Evolutionary conservation across 2,113 vertebrate species (phyloP), one percentile per base, ranked within the genome.

Genomic region (Silurus asotus): DNA sequence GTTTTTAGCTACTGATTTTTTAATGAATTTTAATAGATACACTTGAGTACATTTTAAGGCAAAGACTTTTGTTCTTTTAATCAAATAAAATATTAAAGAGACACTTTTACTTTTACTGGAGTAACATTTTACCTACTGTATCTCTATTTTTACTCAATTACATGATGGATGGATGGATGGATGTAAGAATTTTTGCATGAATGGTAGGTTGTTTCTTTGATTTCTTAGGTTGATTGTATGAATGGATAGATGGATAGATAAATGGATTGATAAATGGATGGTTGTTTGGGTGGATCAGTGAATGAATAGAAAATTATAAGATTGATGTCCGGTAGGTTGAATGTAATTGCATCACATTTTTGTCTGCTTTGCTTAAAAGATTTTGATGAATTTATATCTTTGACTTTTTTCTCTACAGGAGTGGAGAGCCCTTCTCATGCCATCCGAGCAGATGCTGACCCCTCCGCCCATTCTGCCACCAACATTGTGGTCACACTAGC

Each of bases 381-480:
- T 37, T 23, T 0, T 59, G 23, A 61, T 61, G 14, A 8, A 23
- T 59, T 20, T 61, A 51, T 45, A 61, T 61, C 15, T 19, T 48
- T 61, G 9, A 37, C 82, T 48, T 86, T 62, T 72, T 48, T 90
- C 37, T 91, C 86, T 83, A 61, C 94, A 99, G 98, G 98, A 17
- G 98, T 99, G 0, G 98, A 99, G 90, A 99, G 98, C 89, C 98
- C 98, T 0, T 98, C 97, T 0, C 98, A 99, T 0, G 96, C 97
- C 90, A 97, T 99, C 90, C 95, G 97, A 25, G 98, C 97, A 0
- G 98, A 99, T 0, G 98, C 98, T 0, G 96, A 97, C 88, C 97
- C 98, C 0, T 95, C 93, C 0, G 98, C 98, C 10, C 90, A 85
- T 88, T 99, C 97, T 0, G 98, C 98, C 90, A 96, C 92, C 90